Base-by-base conservation (phyloP, 1,140 invertebrate species). In the Tribolium castaneum region DNA sequence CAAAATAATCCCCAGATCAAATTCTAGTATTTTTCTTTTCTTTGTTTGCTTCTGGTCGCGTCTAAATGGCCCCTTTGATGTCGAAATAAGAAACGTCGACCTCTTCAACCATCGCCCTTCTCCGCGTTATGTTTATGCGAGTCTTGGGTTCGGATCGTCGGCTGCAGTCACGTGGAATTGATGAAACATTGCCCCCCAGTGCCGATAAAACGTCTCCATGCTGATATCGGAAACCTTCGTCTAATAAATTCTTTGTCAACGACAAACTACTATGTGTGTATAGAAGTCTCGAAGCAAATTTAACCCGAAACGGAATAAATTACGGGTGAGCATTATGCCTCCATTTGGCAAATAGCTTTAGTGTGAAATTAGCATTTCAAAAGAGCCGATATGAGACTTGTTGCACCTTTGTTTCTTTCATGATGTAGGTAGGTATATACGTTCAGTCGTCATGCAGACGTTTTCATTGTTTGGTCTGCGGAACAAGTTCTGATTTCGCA, bases 211-310 rank as follows among this genome's bases (percentile, higher is more conserved):
- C 59, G 56, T n/a, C 56, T 25, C 59, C 59, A 66, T 66, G 30
- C 34, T 66, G 59, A 66, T 66, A 66, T 66, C 30, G 59, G 25
- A 66, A 66, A 66, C 59, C 59, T 39, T 66, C 59, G 34, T 2
- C 59, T 66, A 66, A 66, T 66, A 66, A 66, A 66, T 66, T 66
- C 59, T 66, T 66, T 66, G 59, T 66, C 59, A 35, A 35, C 59
- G 59, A 35, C 25, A 12, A 35, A 66, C 59, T 66, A 66, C 59
- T 14, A 19, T 25, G 19, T 59, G 19, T 59, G 19, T 59, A 59
- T 59, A 59, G 16, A 59, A 19, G 14, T 19, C 52, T 25, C 9
- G 10, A 14, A 35, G 25, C 25, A 66, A 66, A 35, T 66, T 66
- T 35, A 66, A 45, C n/a, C 25, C 3, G 59, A 14, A 35, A 34